Conservation (phyloP, 2,797 vertebrate genomes). For the Erethizon dorsatum region DNA sequence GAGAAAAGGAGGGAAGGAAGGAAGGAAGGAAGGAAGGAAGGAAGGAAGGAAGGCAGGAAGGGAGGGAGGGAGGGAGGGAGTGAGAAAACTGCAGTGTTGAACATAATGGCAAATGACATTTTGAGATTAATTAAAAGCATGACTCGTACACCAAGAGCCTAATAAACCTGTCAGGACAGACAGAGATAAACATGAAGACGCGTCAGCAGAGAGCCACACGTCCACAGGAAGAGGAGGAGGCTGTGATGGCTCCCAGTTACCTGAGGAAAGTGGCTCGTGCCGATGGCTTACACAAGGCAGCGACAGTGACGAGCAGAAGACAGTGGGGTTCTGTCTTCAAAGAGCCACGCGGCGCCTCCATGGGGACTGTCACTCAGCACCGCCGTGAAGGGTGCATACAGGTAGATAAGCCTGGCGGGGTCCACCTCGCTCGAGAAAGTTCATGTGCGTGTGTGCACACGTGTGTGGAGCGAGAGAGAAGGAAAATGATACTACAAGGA, state of each 20-base stretch:
- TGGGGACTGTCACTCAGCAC: accelerated
- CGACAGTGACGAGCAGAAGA: accelerated
- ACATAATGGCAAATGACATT: neutral
- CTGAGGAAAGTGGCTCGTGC: accelerated
- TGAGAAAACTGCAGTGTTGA: accelerated
- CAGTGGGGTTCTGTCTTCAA: accelerated
- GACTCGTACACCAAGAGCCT: neutral
- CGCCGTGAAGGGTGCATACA: accelerated
- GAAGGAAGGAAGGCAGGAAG: accelerated
- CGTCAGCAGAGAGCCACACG: neutral
- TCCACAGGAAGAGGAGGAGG: neutral
- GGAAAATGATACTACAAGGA: neutral
- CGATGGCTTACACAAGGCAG: accelerated
- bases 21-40: accelerated
- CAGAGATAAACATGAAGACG: neutral
- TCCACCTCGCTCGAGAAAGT: neutral
- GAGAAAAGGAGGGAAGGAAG: neutral
- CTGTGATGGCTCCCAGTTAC: accelerated
- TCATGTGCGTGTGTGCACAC: neutral
- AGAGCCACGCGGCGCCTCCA: accelerated
- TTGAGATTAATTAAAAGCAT: neutral
- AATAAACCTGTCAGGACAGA: neutral
- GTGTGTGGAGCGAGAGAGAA: neutral
- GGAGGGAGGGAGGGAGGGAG: accelerated
- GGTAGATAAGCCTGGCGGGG: neutral